Base-by-base conservation (phyloP, 2,888 invertebrate genomes). In the Archips xylosteana region DNA sequence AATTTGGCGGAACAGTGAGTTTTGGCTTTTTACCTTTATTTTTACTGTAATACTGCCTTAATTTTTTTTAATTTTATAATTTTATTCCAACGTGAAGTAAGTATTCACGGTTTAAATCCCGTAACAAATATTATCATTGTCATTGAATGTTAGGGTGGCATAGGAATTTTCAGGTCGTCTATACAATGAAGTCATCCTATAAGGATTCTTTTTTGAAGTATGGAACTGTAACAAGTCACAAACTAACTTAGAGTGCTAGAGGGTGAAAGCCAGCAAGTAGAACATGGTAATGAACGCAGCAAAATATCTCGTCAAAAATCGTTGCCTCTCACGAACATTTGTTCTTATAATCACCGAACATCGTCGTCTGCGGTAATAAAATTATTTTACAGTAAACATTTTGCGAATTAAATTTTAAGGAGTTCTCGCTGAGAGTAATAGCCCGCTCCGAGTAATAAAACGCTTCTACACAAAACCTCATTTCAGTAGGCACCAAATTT, bases 341-440 rank as follows among this genome's bases (percentile, higher is more conserved):
- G 78, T 77, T 86, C 85, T 86, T 83, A 84, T 87, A 87, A 87
- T 85, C 84, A 85, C 84, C 83, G 75, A 78, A 80, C 81, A 80
- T 72, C 61, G 60, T 83, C 86, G 85, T 86, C 85, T 85, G 87
- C 78, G 86, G 87, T 87, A 85, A 86, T 88, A 87, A 87, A 88
- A 88, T 88, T 87, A 88, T 87, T 86, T 84, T 79, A 80, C 84
- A 85, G 88, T 86, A 88, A 89, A 88, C 87, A 89, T 87, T 88
- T 86, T 82, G 84, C 80, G 83, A 87, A 88, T 89, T 88, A 86
- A 88, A 89, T 87, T 87, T 84, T 62, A 71, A 73, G 73, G 70
- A 68, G 49, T 73, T 72, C 65, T 74, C 71, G 15, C 71, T 66
- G 75, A 69, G 73, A 73, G 72, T 77, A 76, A 77, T 77, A 72